phyloP scores from a whole-genome alignment of 2,113 vertebrate genomes.

The Pholis gunnellus region DNA sequence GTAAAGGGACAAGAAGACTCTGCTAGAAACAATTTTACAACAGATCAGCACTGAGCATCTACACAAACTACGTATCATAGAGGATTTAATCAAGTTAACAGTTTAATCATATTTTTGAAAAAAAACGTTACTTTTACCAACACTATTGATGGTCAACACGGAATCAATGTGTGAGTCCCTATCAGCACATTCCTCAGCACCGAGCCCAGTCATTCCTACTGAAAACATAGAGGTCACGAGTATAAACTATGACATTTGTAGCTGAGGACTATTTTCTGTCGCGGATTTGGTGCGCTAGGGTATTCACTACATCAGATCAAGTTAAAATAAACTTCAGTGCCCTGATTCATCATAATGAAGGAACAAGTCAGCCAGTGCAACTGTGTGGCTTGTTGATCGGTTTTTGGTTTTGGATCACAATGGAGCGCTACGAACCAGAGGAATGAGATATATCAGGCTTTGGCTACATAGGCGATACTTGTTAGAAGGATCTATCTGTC shows the following conservation, averaged over 20 bases:
- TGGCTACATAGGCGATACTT: background rate
- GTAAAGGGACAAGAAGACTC: background rate
- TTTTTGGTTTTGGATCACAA: background rate
- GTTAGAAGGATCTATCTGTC: background rate
- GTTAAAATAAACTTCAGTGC: background rate
- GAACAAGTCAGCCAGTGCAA: background rate
- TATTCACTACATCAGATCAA: no score
- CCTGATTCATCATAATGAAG: background rate
- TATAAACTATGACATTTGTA: background rate
- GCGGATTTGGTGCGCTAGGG: background rate
- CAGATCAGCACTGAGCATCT: background rate
- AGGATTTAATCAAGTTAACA: background rate
- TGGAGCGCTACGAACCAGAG: background rate
- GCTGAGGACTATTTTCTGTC: background rate
- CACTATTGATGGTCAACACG: background rate
- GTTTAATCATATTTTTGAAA: background rate
- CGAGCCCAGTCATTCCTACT: background rate
- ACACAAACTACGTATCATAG: background rate
- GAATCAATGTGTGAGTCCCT: background rate
- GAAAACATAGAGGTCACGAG: background rate
- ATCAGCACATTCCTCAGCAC: background rate
- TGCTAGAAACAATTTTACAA: background rate
- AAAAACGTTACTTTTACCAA: background rate
- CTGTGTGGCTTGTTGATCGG: background rate
- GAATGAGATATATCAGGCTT: background rate